Conservation (phyloP, 2,113 vertebrate genomes). For the Toxostoma redivivum region DNA sequence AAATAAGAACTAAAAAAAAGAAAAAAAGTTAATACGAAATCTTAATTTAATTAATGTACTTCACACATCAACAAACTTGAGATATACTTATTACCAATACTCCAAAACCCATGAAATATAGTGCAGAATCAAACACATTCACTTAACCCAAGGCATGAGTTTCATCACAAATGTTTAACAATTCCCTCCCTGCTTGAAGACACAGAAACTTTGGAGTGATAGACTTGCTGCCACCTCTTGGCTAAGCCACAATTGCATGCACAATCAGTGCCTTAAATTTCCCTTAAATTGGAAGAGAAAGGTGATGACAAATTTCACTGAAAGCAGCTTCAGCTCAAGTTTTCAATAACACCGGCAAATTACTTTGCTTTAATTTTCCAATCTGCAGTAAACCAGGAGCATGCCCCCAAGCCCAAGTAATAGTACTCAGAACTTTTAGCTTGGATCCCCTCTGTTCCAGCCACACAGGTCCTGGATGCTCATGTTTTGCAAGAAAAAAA, state of each 20-base stretch:
- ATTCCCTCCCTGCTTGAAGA: not conserved
- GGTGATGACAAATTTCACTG: not conserved
- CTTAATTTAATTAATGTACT: not conserved
- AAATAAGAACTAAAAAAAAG: slow-evolving; percentile 87
- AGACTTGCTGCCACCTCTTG: not conserved
- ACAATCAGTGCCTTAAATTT: not conserved
- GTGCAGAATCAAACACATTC: not conserved
- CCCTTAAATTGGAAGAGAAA: not conserved
- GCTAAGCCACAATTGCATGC: fast-evolving
- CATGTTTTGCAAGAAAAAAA: not conserved
- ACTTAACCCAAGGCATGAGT: not conserved
- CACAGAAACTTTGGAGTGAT: not conserved
- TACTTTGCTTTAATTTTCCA: not conserved
- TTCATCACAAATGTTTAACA: not conserved
- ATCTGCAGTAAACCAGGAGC: not conserved
- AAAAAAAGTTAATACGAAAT: not conserved
- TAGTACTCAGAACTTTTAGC: not conserved
- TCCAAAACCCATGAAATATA: not conserved
- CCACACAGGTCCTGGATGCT: not conserved
- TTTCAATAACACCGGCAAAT: not conserved
- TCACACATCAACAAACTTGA: not conserved
- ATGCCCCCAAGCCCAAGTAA: not conserved
- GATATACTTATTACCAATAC: not conserved
- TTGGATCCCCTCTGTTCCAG: not conserved
- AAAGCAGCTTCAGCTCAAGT: not conserved